Evolutionary conservation across 2,113 vertebrate genomes (phyloP).

Genomic region (Clarias batrachus): DNA sequence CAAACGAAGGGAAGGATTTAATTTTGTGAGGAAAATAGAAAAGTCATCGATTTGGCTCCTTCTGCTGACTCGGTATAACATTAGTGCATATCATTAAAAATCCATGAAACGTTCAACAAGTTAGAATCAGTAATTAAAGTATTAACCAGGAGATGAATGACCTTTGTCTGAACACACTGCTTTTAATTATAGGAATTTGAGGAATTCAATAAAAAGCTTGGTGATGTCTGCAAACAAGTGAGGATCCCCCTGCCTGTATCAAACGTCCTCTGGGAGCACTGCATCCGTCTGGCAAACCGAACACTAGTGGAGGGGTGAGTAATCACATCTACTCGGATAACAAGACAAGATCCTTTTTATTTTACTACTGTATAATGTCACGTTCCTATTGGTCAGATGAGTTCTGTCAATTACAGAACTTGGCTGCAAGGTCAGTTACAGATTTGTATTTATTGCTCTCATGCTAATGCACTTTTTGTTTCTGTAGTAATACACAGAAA

Average conservation of each 20-base stretch:
- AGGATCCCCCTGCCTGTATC: conserved; percentile 93
- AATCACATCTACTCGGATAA: background rate
- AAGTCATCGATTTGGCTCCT: background rate
- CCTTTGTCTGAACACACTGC: conserved; percentile 10
- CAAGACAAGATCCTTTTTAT: background rate
- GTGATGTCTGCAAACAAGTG: conserved; percentile 88
- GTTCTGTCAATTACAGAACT: background rate
- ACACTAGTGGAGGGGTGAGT: conserved; percentile 96
- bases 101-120: background rate
- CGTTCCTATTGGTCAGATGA: background rate
- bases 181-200: conserved; percentile 87
- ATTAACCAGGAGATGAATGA: background rate
- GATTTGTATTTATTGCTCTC: background rate
- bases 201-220: conserved; percentile 85
- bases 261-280: conserved; percentile 98
- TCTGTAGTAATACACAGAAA: background rate
- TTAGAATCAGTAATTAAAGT: background rate
- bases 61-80: background rate
- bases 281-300: conserved; percentile 95
- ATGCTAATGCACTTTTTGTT: background rate
- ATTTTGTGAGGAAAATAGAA: background rate
- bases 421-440: background rate
- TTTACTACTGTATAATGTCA: background rate
- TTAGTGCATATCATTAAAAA: background rate
- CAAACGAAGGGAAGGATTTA: background rate